A percentile compares a stretch with the other conserved stretches of the same genome.
These are phyloP conservation scores for Hedychridium roseum DNA, from an alignment of 2,888 invertebrate genomes.

Conservation along the genomic window DNA sequence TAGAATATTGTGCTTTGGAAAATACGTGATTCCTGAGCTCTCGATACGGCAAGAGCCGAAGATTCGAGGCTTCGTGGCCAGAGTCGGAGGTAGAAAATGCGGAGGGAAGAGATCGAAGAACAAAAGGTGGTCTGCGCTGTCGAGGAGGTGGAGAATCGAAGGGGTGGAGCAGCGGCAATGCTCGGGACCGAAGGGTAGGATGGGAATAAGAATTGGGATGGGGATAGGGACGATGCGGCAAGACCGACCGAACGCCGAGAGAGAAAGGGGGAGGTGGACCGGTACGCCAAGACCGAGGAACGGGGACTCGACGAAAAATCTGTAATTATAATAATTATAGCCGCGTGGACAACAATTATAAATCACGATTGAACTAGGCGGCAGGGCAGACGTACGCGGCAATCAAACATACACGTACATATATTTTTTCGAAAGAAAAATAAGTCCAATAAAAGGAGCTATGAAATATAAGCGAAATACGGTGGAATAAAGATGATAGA, in stretches of 20 bases:
- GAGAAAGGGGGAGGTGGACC: conserved; percentile 16
- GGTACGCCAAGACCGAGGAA: conserved; percentile 24
- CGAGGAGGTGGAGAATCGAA: conserved; percentile 36
- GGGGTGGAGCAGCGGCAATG: conserved; percentile 55
- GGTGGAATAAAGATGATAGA: too few species aligned
- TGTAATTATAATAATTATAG: conserved; percentile 59
- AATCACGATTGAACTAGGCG: conserved; percentile 59
- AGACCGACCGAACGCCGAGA: too few species aligned
- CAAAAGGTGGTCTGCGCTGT: too few species aligned
- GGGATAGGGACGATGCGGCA: conserved; percentile 7
- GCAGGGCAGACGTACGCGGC: conserved; percentile 37
- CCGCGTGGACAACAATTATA: conserved; percentile 53
- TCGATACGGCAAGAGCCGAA: conserved; percentile 23
- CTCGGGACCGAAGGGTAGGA: conserved; percentile 27
- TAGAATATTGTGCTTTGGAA: too few species aligned
- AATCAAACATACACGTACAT: background rate
- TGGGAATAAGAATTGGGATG: conserved; percentile 23
- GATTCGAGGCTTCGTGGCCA: background rate
- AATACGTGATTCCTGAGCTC: too few species aligned
- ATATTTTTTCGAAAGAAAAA: conserved; percentile 1
- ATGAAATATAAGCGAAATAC: background rate
- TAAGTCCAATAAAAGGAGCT: background rate
- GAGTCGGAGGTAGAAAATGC: conserved; percentile 14
- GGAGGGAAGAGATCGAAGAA: conserved; percentile 11
- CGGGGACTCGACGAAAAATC: conserved; percentile 49